A percentile compares a stretch with the other conserved stretches of the same genome.
Evolutionary conservation across 2,113 vertebrate species (phyloP).

Genomic region (Chaetodon auriga): DNA sequence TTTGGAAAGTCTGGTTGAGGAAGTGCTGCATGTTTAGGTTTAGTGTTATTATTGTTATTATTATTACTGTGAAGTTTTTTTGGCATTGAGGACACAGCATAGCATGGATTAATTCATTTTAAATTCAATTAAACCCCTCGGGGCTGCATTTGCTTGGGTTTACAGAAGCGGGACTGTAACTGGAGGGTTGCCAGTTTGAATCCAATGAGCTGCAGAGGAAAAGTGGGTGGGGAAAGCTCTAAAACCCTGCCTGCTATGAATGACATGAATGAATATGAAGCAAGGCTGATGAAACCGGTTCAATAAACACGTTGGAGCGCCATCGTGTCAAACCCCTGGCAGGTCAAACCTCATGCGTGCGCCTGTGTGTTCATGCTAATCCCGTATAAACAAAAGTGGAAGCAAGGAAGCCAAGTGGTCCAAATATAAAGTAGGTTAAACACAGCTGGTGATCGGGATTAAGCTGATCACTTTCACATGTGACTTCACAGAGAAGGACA

Average conservation of each 20-base stretch:
- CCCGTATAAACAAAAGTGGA: conserved; percentile 54
- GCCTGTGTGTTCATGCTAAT: conserved; percentile 46
- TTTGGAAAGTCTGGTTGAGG: conserved; percentile 17
- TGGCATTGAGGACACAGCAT: conserved; percentile 18
- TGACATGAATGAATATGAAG: neutral
- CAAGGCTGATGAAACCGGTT: neutral
- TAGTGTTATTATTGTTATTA: neutral
- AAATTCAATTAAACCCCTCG: conserved; percentile 54
- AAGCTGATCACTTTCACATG: conserved; percentile 79
- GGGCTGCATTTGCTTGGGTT: conserved; percentile 44
- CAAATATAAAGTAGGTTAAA: conserved; percentile 75
- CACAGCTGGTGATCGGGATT: conserved; percentile 78
- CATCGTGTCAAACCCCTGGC: neutral
- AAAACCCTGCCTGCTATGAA: neutral
- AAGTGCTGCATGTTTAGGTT: conserved; percentile 28
- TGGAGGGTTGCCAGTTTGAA: conserved; percentile 56
- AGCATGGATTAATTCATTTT: conserved; percentile 51
- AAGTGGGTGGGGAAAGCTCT: neutral
- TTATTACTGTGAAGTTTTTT: conserved; percentile 1
- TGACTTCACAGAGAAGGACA: conserved; percentile 64
- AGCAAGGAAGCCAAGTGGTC: conserved; percentile 55
- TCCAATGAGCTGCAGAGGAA: conserved; percentile 18
- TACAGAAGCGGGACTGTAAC: conserved; percentile 27
- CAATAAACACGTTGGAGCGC: neutral
- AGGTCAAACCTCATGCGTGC: conserved; percentile 49